Percentiles rank a stretch among this genome's conserved stretches.
Evolutionary conservation across 2,888 invertebrate genomes (phyloP).

Genomic region (Oithona nana): DNA sequence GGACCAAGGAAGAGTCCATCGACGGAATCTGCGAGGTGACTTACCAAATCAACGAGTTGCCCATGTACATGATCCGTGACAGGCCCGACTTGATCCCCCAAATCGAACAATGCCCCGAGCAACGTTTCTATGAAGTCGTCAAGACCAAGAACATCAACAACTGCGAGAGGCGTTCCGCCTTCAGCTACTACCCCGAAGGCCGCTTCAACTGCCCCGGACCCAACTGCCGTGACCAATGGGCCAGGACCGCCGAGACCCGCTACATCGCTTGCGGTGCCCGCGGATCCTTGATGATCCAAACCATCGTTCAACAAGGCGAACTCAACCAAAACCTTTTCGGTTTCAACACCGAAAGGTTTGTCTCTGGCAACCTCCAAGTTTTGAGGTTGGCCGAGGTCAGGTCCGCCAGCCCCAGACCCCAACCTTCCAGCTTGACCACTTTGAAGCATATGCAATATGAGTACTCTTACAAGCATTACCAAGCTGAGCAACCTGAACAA

Average conservation of each 20-base stretch:
- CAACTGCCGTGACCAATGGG: slow-evolving; percentile 10
- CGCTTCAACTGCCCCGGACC: background rate
- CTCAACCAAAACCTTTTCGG: slow-evolving; percentile 9
- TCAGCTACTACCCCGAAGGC: background rate
- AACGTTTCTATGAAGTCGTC: slow-evolving; percentile 1
- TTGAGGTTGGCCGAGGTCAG: slow-evolving; percentile 9
- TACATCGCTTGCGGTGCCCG: slow-evolving; percentile 13
- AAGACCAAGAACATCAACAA: slow-evolving; percentile 15
- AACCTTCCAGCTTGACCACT: background rate
- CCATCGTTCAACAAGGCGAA: slow-evolving; percentile 16
- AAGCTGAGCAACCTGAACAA: background rate
- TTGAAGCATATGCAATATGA: slow-evolving; percentile 12
- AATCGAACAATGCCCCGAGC: background rate
- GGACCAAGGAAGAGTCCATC: slow-evolving; percentile 2
- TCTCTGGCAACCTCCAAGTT: slow-evolving; percentile 9
- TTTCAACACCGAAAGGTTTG: slow-evolving; percentile 8
- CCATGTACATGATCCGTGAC: slow-evolving; percentile 9
- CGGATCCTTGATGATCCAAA: background rate
- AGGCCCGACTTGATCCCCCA: background rate
- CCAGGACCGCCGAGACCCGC: slow-evolving; percentile 6
- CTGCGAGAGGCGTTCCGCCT: slow-evolving; percentile 4
- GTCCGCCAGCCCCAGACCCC: background rate
- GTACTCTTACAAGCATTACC: background rate
- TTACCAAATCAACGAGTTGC: slow-evolving; percentile 15
- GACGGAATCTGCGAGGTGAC: slow-evolving; percentile 15